Evolutionary conservation across 2,113 vertebrate species (phyloP).

Genomic region (Sprattus sprattus): DNA sequence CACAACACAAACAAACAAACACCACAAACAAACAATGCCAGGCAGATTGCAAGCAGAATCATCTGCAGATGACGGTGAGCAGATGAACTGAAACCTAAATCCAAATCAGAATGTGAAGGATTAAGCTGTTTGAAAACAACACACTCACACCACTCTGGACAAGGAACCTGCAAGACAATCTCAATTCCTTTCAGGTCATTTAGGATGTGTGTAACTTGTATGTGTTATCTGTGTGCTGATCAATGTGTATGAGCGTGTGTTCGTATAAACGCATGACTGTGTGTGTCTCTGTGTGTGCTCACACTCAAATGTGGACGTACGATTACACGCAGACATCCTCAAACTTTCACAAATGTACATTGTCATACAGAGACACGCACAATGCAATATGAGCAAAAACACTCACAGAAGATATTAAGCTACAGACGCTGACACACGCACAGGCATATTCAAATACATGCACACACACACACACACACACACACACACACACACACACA

Average conservation of each 20-base stretch:
- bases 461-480: neutral
- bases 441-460: too few relatives aligned
- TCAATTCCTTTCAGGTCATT: neutral
- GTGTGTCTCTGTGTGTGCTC: neutral
- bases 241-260: neutral
- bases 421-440: neutral
- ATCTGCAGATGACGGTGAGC: neutral
- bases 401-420: neutral
- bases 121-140: neutral
- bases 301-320: neutral
- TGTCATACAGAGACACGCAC: neutral
- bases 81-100: neutral
- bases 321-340: neutral
- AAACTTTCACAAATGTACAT: slow-evolving; percentile 20
- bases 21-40: neutral
- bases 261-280: neutral
- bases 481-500: slow-evolving; percentile 7
- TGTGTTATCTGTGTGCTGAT: neutral
- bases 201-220: neutral
- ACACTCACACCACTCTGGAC: neutral
- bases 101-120: neutral
- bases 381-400: neutral
- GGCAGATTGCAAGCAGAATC: neutral
- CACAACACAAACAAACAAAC: neutral
- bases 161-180: neutral